phyloP scores from a whole-genome alignment of 2,113 vertebrate genomes.

The Cottus gobio region DNA sequence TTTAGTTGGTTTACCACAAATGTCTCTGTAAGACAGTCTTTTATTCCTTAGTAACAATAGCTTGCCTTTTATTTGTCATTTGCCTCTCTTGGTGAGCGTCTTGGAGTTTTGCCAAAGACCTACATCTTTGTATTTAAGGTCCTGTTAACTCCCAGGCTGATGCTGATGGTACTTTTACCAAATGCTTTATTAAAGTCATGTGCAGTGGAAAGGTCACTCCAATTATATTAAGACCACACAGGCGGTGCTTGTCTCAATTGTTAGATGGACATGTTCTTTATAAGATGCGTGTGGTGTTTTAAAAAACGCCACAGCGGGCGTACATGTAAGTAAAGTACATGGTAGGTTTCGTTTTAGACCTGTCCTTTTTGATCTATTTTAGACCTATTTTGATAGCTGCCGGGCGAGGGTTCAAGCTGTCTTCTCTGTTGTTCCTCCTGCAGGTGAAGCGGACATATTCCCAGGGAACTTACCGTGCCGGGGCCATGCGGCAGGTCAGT shows the following conservation, averaged over 20 bases:
- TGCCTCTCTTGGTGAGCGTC: conserved; percentile 6
- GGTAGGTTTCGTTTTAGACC: not conserved
- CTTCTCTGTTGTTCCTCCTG: not conserved
- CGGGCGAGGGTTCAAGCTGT: conserved; percentile 21
- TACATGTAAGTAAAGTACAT: not conserved
- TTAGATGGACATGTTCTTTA: not conserved
- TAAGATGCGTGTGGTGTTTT: not conserved
- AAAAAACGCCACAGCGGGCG: not conserved
- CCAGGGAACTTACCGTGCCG: conserved; percentile 78
- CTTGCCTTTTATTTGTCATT: conserved; percentile 7
- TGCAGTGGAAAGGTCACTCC: not conserved
- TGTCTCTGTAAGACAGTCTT: not conserved
- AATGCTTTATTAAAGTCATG: conserved; percentile 8
- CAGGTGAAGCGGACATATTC: conserved; percentile 81
- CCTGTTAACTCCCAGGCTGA: not conserved
- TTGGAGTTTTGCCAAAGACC: not conserved
- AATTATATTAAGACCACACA: not conserved
- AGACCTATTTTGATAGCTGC: not conserved
- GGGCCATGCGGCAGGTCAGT: conserved; percentile 81
- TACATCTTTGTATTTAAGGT: not conserved
- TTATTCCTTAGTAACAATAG: not conserved
- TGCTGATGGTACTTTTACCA: not conserved
- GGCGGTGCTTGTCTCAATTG: not conserved
- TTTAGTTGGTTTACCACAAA: not conserved
- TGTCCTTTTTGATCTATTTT: too few relatives aligned